Conservation (phyloP, 2,888 invertebrate species). For the Apeira syringaria region DNA sequence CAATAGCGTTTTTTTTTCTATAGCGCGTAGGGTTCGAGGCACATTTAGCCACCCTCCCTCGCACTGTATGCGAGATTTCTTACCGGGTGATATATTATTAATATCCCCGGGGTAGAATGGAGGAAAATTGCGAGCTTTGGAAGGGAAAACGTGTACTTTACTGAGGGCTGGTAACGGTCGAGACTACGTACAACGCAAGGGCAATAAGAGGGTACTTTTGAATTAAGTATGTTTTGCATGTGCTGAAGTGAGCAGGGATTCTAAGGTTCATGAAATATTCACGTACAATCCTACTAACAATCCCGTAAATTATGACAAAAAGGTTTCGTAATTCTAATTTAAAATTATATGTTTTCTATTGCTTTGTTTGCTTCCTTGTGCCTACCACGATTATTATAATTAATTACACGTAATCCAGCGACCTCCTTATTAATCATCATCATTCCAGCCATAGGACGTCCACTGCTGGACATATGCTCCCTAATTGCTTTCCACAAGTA, state of each 20-base stretch:
- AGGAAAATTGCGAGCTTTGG: constrained; percentile 64
- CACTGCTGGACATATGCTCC: too few species aligned
- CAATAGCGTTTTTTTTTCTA: constrained; percentile 52
- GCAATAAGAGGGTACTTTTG: constrained; percentile 17
- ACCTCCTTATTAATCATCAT: too few species aligned
- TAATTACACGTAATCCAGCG: too few species aligned
- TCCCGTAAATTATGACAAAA: too few species aligned
- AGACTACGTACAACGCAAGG: constrained; percentile 9
- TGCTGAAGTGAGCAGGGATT: constrained; percentile 2
- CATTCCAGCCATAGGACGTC: too few species aligned
- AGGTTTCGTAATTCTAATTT: too few species aligned
- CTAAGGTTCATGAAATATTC: neutral
- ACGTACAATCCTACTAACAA: neutral
- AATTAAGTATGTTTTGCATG: constrained; percentile 15
- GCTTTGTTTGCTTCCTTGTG: too few species aligned
- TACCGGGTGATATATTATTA: constrained; percentile 78
- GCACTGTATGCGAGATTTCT: constrained; percentile 67
- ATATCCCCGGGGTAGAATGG: constrained; percentile 62
- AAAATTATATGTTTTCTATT: too few species aligned
- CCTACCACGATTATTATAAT: too few species aligned
- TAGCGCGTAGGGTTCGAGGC: constrained; percentile 63
- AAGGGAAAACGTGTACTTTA: constrained; percentile 60
- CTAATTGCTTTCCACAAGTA: too few species aligned
- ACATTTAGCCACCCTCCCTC: constrained; percentile 71
- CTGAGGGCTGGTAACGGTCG: constrained; percentile 37